These are phyloP conservation scores for Phymastichus coffea DNA, from an alignment of 1,140 invertebrate genomes.

Conservation along the genomic window DNA sequence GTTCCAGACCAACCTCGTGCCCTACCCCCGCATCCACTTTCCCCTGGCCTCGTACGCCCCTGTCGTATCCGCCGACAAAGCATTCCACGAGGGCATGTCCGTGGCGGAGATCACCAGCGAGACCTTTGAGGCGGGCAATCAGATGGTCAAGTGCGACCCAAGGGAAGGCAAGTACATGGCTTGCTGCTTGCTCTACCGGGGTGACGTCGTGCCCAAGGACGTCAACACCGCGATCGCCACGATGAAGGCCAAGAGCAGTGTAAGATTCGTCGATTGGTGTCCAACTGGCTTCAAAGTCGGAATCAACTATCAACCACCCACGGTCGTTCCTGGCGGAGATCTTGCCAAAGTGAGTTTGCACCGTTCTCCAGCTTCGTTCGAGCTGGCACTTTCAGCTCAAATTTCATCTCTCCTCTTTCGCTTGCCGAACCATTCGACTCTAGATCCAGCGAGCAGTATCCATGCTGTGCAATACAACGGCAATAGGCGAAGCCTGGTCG, in stretches of 20 bases:
- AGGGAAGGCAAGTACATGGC: constrained; percentile 72
- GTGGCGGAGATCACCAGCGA: constrained; percentile 71
- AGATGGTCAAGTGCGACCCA: constrained; percentile 72
- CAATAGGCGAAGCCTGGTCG: constrained; percentile 51
- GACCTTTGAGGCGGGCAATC: constrained; percentile 66
- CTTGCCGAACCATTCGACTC: neutral
- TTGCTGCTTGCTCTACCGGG: constrained; percentile 69
- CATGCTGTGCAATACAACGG: constrained; percentile 48
- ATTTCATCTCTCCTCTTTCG: neutral
- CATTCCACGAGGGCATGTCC: constrained; percentile 64
- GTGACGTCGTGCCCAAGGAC: constrained; percentile 56
- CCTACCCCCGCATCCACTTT: constrained; percentile 71
- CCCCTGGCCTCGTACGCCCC: constrained; percentile 60
- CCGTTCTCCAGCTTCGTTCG: no score
- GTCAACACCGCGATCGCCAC: constrained; percentile 33
- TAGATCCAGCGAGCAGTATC: constrained; percentile 35
- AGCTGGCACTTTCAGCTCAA: neutral
- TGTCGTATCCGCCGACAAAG: constrained; percentile 45
- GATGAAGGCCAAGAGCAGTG: constrained; percentile 47
- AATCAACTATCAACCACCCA: constrained; percentile 57
- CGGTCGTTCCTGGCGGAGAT: constrained; percentile 35
- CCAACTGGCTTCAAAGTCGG: constrained; percentile 73
- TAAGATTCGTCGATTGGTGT: constrained; percentile 72
- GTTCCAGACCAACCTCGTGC: constrained; percentile 74
- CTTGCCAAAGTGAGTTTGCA: constrained; percentile 29